These are phyloP conservation scores for Tenodera sinensis DNA, from an alignment of 2,888 invertebrate genomes.

Conservation along the genomic window DNA sequence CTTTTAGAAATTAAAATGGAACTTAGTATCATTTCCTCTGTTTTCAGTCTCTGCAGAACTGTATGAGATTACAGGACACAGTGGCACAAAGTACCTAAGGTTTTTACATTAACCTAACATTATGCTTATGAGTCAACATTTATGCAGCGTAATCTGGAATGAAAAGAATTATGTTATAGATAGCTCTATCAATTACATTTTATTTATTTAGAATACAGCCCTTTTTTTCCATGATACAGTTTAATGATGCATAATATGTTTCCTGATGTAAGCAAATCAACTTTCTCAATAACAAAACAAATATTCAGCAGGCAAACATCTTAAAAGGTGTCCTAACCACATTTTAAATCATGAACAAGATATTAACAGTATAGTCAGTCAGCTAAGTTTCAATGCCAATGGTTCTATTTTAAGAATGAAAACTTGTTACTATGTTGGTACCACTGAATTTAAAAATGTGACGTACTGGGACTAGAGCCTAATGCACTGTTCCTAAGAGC, in stretches of 20 bases:
- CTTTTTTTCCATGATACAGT: not conserved
- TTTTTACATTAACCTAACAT: not conserved
- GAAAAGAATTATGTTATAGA: not conserved
- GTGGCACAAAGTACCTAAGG: not conserved
- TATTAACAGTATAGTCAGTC: not conserved
- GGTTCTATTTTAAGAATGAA: not conserved
- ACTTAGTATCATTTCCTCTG: conserved; percentile 6
- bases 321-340: not conserved
- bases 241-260: not conserved
- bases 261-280: not conserved
- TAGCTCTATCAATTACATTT: not conserved
- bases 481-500: not conserved
- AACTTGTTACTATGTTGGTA: not conserved
- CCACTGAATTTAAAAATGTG: not conserved
- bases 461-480: conserved; percentile 9
- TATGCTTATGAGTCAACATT: not conserved
- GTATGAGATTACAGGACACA: not conserved
- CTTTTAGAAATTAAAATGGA: conserved; percentile 15
- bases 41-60: not conserved
- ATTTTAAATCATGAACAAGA: not conserved
- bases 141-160: not conserved
- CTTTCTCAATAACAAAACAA: not conserved
- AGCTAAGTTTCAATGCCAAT: not conserved
- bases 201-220: not conserved
- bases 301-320: not conserved